Base-by-base conservation (phyloP, 2,113 vertebrate species). In the Oryzias curvinotus region DNA sequence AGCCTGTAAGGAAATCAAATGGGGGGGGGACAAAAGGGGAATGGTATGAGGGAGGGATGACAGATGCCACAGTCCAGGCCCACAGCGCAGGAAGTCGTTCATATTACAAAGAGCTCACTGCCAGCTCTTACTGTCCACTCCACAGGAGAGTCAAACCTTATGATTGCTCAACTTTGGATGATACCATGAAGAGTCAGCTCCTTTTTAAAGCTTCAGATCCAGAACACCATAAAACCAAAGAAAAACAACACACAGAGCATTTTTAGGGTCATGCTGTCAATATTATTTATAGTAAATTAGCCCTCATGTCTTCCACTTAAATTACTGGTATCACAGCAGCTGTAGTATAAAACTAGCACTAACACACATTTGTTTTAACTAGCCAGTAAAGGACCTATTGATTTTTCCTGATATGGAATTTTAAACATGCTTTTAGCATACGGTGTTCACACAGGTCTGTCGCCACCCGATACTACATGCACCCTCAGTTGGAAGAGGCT, bases 1-100 rank as follows among this genome's bases (percentile, higher is more conserved):
- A 52, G 43, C 56, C 36, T 26, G 36, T 51, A 53, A 49, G 56
- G 56, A 65, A 52, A 57, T 36, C 36, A 36, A 36, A 36, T 8
- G 43, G 54, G 58, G 51, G 51, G 62, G 61, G 61, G 60, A 66
- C 46, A 57, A 41, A 55, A 68, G 57, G 62, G 52, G 56, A 25
- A 42, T 49, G 64, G 61, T 2, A 7, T 48, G 28, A 68, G 41
- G 54, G 44, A 65, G 60, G 68, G 74, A 69, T 89, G 85, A 91
- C 88, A 89, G 85, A 90, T 90, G 86, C 90, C 89, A 90, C 85
- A 88, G 83, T 91, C 88, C 90, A 91, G 90, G 79, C 85, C 82
- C 80, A 55, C 79, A 74, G 83, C 47, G 79, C 89, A 92, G 91
- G 91, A 91, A 91, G 90, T 90, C 88, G 83, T 91, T 90, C 84